These are phyloP conservation scores for Dromius quadrimaculatus DNA, from an alignment of 2,888 invertebrate genomes.

Conservation along the genomic window DNA sequence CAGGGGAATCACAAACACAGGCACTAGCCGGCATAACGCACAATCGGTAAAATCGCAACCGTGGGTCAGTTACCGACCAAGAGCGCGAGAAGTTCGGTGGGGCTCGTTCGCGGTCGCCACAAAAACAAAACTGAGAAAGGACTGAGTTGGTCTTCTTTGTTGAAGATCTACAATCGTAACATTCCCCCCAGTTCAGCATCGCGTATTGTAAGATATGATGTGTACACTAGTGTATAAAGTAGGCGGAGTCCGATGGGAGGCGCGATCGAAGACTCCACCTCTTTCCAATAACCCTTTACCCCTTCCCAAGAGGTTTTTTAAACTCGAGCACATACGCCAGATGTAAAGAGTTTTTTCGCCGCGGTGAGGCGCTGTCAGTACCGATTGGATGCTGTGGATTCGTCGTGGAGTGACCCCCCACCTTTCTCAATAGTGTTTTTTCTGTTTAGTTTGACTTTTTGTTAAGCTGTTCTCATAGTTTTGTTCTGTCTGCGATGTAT, in stretches of 20 bases:
- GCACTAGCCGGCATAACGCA: constrained; percentile 19
- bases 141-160: constrained; percentile 45
- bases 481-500: constrained; percentile 49
- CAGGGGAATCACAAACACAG: constrained; percentile 2
- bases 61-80: constrained; percentile 33
- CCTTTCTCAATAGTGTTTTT: constrained; percentile 14
- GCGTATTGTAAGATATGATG: constrained; percentile 45
- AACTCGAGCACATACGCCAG: constrained; percentile 22
- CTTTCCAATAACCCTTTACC: constrained; percentile 52
- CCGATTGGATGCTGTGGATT: constrained; percentile 43
- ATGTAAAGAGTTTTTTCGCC: constrained; percentile 42
- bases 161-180: constrained; percentile 38
- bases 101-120: constrained; percentile 30
- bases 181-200: constrained; percentile 22
- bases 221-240: constrained; percentile 37
- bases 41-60: constrained; percentile 38
- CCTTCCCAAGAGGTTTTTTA: constrained; percentile 35
- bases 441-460: constrained; percentile 35
- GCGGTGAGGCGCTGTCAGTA: constrained; percentile 44
- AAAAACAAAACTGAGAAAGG: constrained; percentile 50
- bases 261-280: constrained; percentile 40
- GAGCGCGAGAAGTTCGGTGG: constrained; percentile 16
- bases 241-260: constrained; percentile 46
- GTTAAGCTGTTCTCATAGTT: constrained; percentile 42
- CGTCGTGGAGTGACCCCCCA: constrained; percentile 12